These are phyloP conservation scores for Hexactinellida sp. DNA, from an alignment of 37 sponge, comb jelly and placozoan species.

Conservation along the genomic window DNA sequence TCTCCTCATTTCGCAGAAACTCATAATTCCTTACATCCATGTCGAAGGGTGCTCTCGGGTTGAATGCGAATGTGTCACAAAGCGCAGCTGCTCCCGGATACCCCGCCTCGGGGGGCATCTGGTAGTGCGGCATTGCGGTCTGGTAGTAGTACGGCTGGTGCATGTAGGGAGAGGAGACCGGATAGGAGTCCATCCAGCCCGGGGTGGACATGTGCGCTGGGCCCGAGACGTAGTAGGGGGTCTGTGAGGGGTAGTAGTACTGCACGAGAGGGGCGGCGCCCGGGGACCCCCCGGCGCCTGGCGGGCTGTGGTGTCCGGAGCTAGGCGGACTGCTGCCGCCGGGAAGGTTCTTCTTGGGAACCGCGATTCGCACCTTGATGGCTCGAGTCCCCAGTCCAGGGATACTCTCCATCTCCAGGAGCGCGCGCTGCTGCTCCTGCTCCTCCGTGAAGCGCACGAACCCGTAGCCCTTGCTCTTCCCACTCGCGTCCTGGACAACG, in stretches of 20 bases:
- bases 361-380: not conserved
- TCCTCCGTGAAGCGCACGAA: slow-evolving; percentile 20
- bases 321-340: not conserved
- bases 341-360: not conserved
- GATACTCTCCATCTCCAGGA: slow-evolving; percentile 7
- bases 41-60: not conserved
- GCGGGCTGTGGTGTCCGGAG: not conserved
- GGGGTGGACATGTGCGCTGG: not conserved
- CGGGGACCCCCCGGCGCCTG: not conserved
- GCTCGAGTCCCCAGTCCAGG: not conserved
- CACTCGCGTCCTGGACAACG: not conserved
- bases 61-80: not conserved
- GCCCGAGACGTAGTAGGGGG: not conserved
- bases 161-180: not conserved
- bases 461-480: slow-evolving; percentile 14
- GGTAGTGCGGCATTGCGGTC: not conserved
- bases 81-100: not conserved
- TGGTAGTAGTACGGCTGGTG: slow-evolving; percentile 8
- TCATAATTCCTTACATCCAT: not conserved
- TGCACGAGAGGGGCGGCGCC: not conserved
- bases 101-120: not conserved
- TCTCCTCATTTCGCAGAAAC: not conserved
- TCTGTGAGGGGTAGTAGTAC: slow-evolving; percentile 16
- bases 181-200: not conserved
- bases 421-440: slow-evolving; percentile 21